Conservation (phyloP, 2,888 invertebrate species). For the Ischnura elegans region DNA sequence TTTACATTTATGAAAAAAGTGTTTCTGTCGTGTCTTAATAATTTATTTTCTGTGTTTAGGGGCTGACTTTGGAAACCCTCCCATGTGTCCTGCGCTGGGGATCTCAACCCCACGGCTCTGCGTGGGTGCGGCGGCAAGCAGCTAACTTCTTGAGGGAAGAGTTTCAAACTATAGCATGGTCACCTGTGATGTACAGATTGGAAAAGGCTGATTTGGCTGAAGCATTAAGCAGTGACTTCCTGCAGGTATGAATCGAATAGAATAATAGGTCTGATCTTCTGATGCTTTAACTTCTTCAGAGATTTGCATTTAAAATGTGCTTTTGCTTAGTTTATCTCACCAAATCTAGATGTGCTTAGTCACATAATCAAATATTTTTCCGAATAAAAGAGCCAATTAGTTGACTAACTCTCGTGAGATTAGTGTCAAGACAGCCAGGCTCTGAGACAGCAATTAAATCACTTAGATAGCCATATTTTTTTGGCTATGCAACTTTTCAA, state of each 20-base stretch:
- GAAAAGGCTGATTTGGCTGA: conserved; percentile 88
- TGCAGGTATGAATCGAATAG: conserved; percentile 76
- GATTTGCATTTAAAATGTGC: not conserved
- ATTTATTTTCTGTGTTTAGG: conserved; percentile 74
- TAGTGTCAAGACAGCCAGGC: no score
- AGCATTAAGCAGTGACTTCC: conserved; percentile 87
- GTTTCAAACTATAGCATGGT: conserved; percentile 88
- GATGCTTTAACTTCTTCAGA: not conserved
- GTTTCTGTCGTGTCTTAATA: no score
- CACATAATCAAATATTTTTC: no score
- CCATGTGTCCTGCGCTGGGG: conserved; percentile 93
- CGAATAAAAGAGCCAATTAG: no score
- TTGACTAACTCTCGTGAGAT: no score
- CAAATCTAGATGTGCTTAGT: no score
- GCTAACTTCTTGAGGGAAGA: conserved; percentile 95
- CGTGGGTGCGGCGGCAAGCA: conserved; percentile 95
- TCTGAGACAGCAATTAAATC: no score
- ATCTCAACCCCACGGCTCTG: conserved; percentile 92
- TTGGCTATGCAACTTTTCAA: no score
- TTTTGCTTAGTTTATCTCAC: no score
- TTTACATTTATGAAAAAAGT: no score
- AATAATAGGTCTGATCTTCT: no score
- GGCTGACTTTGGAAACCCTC: conserved; percentile 91
- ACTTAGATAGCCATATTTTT: no score
- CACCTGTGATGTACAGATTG: conserved; percentile 87